Evolutionary conservation across 2,888 invertebrate genomes (phyloP).

Genomic region (Hydraecia micacea): DNA sequence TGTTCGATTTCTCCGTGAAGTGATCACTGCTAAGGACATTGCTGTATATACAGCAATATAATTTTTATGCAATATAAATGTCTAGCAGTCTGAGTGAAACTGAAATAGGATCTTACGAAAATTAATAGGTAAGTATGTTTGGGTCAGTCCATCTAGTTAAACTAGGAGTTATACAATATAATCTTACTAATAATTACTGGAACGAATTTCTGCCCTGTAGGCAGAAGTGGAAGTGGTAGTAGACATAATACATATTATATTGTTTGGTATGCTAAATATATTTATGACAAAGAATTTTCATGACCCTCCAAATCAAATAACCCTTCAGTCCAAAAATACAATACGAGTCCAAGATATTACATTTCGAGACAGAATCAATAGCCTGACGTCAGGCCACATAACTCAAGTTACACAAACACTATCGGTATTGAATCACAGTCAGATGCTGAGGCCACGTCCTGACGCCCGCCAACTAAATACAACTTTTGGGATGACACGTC

Average conservation of each 20-base stretch:
- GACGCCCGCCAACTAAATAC: conserved; percentile 36
- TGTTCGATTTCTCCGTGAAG: neutral
- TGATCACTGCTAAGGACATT: conserved; percentile 8
- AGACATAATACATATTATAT: neutral
- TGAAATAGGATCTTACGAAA: neutral
- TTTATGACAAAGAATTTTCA: neutral
- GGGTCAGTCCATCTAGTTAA: too few relatives aligned
- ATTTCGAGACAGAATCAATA: conserved; percentile 7
- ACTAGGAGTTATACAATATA: too few relatives aligned
- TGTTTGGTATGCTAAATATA: neutral
- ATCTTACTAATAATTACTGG: neutral
- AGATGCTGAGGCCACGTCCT: conserved; percentile 13
- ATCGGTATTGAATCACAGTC: conserved; percentile 36
- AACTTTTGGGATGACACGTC: conserved; percentile 50
- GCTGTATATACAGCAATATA: neutral
- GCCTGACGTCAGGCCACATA: conserved; percentile 26
- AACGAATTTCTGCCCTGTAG: neutral
- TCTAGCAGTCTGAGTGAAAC: neutral
- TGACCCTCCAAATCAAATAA: neutral
- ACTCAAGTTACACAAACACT: conserved; percentile 37
- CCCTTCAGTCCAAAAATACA: conserved; percentile 6
- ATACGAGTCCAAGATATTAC: neutral
- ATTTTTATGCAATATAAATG: neutral
- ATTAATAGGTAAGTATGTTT: neutral
- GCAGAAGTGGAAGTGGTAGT: too few relatives aligned